Percentiles rank a stretch among this genome's conserved stretches.
Conservation (phyloP, 1,140 invertebrate species). For the Hirudo medicinalis region DNA sequence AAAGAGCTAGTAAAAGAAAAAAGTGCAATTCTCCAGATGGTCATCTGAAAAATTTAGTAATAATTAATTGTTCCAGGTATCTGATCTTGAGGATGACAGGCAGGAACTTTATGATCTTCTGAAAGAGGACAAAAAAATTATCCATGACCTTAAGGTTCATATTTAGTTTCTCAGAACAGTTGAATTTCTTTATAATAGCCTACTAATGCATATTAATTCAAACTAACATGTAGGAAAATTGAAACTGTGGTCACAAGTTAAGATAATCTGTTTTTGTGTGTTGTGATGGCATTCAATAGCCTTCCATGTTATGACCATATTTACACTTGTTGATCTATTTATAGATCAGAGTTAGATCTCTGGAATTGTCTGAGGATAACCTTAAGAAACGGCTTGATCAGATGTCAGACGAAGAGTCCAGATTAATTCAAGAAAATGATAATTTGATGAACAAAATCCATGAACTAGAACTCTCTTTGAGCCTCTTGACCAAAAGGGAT, state of each 20-base stretch:
- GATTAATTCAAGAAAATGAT: conserved; percentile 6
- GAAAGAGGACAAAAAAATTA: conserved; percentile 3
- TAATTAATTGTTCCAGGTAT: background rate
- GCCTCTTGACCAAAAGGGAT: background rate
- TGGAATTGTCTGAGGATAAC: conserved; percentile 6
- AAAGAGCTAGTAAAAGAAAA: too few species aligned
- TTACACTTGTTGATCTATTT: background rate
- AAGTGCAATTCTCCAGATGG: too few species aligned
- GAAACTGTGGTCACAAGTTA: too few species aligned
- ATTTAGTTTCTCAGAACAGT: background rate
- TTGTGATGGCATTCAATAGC: too few species aligned
- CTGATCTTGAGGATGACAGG: conserved; percentile 5
- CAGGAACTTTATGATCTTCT: conserved; percentile 6
- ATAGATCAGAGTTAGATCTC: background rate
- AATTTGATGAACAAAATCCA: background rate
- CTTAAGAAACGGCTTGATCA: background rate
- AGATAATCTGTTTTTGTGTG: too few species aligned
- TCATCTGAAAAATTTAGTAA: too few species aligned
- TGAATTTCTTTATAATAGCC: too few species aligned
- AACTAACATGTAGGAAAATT: too few species aligned
- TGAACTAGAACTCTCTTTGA: conserved; percentile 10
- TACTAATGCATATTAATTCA: too few species aligned
- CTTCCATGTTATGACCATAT: too few species aligned
- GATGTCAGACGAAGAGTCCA: conserved; percentile 1
- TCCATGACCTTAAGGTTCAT: conserved; percentile 1